Evolutionary conservation across 2,888 invertebrate genomes (phyloP).

Genomic region (Idaea aversata): DNA sequence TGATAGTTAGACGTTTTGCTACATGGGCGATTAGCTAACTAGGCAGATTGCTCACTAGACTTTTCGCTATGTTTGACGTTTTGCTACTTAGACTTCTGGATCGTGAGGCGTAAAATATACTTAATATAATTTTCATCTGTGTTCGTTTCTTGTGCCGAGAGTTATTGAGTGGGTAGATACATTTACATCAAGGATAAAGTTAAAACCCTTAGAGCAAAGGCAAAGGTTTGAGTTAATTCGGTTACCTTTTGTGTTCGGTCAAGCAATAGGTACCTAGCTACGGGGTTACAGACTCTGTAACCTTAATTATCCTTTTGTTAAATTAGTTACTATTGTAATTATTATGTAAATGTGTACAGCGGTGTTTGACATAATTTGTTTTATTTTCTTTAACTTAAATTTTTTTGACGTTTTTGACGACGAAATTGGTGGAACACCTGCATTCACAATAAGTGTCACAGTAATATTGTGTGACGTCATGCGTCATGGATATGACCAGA

Average conservation of each 20-base stretch:
- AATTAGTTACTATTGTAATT: neutral
- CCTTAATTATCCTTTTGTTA: neutral
- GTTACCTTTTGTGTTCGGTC: neutral
- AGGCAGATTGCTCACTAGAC: no score
- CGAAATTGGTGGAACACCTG: no score
- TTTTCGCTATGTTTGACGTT: no score
- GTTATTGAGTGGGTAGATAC: neutral
- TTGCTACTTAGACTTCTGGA: no score
- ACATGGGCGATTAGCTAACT: no score
- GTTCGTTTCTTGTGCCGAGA: neutral
- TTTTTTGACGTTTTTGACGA: no score
- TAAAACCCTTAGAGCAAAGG: neutral
- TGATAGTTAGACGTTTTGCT: no score
- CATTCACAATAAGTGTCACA: no score
- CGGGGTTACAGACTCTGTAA: neutral
- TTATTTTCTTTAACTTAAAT: no score
- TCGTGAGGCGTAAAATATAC: no score
- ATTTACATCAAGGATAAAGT: neutral
- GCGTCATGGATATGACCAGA: no score
- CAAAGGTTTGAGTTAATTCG: neutral
- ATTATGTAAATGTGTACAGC: neutral
- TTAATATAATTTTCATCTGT: constrained; percentile 10
- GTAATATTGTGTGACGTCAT: no score
- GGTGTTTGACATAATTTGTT: neutral
- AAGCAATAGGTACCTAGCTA: neutral